Conservation (phyloP, 2,113 vertebrate genomes). For the Rattus rattus region DNA sequence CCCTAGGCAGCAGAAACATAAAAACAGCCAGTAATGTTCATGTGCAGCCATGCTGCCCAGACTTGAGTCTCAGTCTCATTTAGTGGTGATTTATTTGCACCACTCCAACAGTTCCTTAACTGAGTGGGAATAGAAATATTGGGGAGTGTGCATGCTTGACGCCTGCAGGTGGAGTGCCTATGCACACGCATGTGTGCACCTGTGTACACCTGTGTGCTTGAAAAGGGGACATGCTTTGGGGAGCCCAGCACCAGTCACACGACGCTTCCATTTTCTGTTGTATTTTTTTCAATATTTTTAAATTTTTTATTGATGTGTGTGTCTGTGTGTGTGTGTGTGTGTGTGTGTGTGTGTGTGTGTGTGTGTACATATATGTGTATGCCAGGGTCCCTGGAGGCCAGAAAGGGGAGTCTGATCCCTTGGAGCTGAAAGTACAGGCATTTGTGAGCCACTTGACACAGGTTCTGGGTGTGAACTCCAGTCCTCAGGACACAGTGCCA, state of each 20-base stretch:
- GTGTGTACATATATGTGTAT: too few relatives aligned
- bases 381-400: background rate
- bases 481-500: background rate
- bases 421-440: background rate
- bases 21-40: conserved; percentile 41
- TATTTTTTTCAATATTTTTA: too few relatives aligned
- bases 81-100: conserved; percentile 74
- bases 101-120: conserved; percentile 57
- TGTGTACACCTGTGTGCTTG: background rate
- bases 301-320: background rate
- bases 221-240: background rate
- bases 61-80: conserved; percentile 69
- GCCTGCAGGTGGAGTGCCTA: background rate
- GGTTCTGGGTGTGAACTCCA: background rate
- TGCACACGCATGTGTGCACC: background rate
- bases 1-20: conserved; percentile 15
- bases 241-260: background rate
- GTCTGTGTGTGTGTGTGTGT: background rate
- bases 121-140: conserved; percentile 48
- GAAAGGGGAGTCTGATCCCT: background rate
- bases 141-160: background rate
- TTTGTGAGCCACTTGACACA: background rate
- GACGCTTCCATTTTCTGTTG: background rate
- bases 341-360: background rate
- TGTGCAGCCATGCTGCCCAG: conserved; percentile 52